Evolutionary conservation across 2,113 vertebrate genomes (phyloP).

Genomic region (Labeo catla): DNA sequence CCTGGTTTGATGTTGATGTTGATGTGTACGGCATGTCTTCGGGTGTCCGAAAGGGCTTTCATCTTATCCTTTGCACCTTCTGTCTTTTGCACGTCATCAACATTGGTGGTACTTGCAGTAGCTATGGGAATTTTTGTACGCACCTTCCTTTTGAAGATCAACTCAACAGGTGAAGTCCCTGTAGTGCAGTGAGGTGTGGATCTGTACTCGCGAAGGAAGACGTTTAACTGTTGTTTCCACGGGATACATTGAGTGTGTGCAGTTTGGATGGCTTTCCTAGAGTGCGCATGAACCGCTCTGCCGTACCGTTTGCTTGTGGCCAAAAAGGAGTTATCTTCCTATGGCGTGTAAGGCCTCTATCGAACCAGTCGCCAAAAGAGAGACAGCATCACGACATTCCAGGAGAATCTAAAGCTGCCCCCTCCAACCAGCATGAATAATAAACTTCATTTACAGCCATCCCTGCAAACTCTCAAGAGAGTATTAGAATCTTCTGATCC

Average conservation of each 20-base stretch:
- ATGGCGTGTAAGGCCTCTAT: too few species aligned
- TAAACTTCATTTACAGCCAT: too few species aligned
- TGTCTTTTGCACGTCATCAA: background rate
- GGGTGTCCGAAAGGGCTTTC: constrained; percentile 18
- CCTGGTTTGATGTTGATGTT: too few species aligned
- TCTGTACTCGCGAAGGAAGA: constrained; percentile 38
- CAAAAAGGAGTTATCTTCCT: constrained; percentile 25
- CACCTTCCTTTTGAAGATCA: constrained; percentile 20
- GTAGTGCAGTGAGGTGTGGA: constrained; percentile 50
- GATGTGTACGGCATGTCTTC: background rate
- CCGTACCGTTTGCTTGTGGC: constrained; percentile 37
- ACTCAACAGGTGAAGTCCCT: constrained; percentile 19
- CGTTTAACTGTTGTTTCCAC: constrained; percentile 33
- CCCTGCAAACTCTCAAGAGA: too few species aligned
- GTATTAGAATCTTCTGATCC: too few species aligned
- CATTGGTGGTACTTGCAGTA: background rate
- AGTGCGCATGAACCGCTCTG: constrained; percentile 43
- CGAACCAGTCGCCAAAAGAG: too few species aligned
- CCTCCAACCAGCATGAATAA: too few species aligned
- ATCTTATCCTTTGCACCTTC: constrained; percentile 38
- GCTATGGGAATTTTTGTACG: constrained; percentile 22
- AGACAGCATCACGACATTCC: too few species aligned
- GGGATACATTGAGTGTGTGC: constrained; percentile 24
- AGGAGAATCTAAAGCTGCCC: too few species aligned
- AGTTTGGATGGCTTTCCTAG: constrained; percentile 29